Base-by-base conservation (phyloP, 2,888 invertebrate species). In the Drosophila suboccidentalis region DNA sequence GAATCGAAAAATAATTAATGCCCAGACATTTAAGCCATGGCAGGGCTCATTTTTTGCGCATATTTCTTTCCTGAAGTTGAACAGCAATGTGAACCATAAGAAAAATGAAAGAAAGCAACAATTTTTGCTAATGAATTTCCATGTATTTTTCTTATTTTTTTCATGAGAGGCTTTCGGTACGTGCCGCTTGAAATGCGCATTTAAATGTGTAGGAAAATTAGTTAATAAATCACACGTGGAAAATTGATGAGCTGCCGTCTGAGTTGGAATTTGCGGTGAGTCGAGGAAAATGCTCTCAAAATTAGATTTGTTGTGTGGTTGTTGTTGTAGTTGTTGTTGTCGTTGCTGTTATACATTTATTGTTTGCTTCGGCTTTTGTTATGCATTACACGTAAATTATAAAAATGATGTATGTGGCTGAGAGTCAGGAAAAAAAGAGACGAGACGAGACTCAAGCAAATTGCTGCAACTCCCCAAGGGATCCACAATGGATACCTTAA, bases 201-300 rank as follows among this genome's bases (percentile, higher is more conserved):
- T 86, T 82, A 87, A 87, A 87, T 89, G 88, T 79, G 75, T 75
- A 78, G 71, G 75, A 82, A 86, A 86, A 86, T 86, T 89, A 86
- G 89, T 86, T 87, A 84, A 86, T 86, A 86, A 86, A 86, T 86
- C 86, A 86, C 86, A 86, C 74, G 85, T 82, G 82, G 79, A 82
- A 85, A 86, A 86, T 86, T 86, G 89, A 86, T 86, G 86, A 87
- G 89, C 78, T 82, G 78, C 82, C 82, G 63, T 75, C 62, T 39
- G 66, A 19, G 60, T 55, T 57, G 58, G 65, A 49, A 38, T 60
- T 64, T 63, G 75, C 44, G 70, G 74, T 65, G 43, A 55, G 50
- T 34, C 41, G 44, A 39, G 66, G 47, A 61, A 69, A 66, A 59
- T 60, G 55, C 63, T 64, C 53, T 64, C 65, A 69, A 71, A 74